Percentiles rank a stretch among this genome's conserved stretches.
Evolutionary conservation across 2,888 invertebrate species (phyloP).

Genomic region (Laothoe populi): DNA sequence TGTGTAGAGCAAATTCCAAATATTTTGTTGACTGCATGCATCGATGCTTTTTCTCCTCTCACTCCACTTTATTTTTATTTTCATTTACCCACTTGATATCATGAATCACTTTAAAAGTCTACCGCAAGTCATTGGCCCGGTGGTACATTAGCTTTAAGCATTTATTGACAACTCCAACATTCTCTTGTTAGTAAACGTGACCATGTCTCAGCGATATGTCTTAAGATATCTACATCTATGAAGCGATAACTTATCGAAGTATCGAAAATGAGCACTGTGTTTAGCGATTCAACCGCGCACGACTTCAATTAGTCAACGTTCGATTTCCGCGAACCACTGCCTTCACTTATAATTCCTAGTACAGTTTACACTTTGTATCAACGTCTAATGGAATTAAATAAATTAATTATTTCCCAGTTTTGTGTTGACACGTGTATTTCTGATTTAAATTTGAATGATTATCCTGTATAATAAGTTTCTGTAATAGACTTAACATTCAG

Average conservation of each 20-base stretch:
- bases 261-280: not conserved
- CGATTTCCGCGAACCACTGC: not conserved
- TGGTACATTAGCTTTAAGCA: not conserved
- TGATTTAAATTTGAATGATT: not conserved
- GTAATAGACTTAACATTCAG: not conserved
- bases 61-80: no score
- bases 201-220: not conserved
- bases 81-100: no score
- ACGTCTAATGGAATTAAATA: conserved; percentile 2
- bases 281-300: conserved; percentile 6
- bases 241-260: conserved; percentile 12
- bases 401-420: not conserved
- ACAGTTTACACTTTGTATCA: not conserved
- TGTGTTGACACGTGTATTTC: not conserved
- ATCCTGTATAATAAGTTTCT: not conserved
- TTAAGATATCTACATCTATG: not conserved
- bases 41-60: no score
- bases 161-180: not conserved
- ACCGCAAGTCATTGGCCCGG: no score
- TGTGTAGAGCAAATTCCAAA: no score
- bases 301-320: conserved; percentile 8
- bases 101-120: no score
- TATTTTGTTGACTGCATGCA: no score
- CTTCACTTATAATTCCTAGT: not conserved
- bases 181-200: not conserved